These are phyloP conservation scores for Drosophila setifemur DNA, from an alignment of 1,140 invertebrate genomes.

Conservation along the genomic window DNA sequence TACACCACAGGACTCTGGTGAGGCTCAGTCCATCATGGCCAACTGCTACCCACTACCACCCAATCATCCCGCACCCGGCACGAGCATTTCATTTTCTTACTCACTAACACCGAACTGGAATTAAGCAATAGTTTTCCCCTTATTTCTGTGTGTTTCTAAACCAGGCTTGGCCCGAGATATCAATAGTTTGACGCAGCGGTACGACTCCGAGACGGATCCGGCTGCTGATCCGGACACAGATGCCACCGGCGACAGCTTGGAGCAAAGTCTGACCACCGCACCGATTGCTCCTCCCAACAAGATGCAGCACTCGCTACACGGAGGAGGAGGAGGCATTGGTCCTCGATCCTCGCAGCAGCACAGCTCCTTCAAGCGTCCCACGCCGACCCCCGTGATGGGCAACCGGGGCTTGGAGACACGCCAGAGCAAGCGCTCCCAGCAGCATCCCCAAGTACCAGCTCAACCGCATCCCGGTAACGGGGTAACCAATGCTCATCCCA, in stretches of 20 bases:
- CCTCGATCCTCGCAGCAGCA: constrained; percentile 70
- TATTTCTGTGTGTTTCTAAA: neutral
- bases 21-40: constrained; percentile 6
- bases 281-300: constrained; percentile 40
- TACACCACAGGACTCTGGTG: constrained; percentile 12
- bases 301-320: constrained; percentile 78
- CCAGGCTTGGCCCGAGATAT: constrained; percentile 77
- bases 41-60: constrained; percentile 1
- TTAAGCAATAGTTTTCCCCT: neutral
- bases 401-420: constrained; percentile 83
- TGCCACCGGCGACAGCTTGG: constrained; percentile 77
- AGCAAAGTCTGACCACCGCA: constrained; percentile 47
- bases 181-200: constrained; percentile 71
- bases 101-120: neutral
- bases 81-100: constrained; percentile 47
- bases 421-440: constrained; percentile 85
- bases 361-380: constrained; percentile 84
- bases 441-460: constrained; percentile 77
- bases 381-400: constrained; percentile 84
- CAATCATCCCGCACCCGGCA: constrained; percentile 49
- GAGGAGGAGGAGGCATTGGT: constrained; percentile 58
- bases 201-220: constrained; percentile 85
- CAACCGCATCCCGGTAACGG: constrained; percentile 31
- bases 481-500: constrained; percentile 67
- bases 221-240: constrained; percentile 87